Evolutionary conservation across 2,113 vertebrate species (phyloP).

Genomic region (Aix galericulata): DNA sequence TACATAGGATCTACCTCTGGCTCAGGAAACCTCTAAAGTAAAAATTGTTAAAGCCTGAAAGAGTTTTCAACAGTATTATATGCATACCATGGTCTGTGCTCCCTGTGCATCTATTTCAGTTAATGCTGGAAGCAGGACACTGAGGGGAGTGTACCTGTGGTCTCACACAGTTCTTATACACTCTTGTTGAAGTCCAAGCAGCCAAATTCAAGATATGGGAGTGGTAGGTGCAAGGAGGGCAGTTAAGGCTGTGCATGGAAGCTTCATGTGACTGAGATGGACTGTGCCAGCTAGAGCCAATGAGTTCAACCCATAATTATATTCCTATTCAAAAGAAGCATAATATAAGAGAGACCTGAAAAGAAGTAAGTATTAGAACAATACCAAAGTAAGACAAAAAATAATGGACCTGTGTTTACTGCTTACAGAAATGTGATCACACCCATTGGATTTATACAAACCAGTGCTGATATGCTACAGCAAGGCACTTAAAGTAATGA

Average conservation of each 20-base stretch:
- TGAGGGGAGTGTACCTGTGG: too few relatives aligned
- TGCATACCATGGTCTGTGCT: not conserved
- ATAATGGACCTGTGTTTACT: not conserved
- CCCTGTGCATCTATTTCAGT: not conserved
- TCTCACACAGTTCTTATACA: not conserved
- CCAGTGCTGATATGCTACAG: not conserved
- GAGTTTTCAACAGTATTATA: not conserved
- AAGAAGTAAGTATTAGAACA: not conserved
- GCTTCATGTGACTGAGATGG: not conserved
- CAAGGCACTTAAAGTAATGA: not conserved
- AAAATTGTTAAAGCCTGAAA: not conserved
- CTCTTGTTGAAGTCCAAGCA: not conserved
- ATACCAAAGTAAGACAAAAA: not conserved
- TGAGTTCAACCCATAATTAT: not conserved
- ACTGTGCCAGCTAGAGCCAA: not conserved
- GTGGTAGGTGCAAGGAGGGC: too few relatives aligned
- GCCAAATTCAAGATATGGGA: not conserved
- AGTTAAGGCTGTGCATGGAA: rapidly evolving
- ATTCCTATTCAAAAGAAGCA: not conserved
- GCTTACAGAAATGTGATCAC: not conserved
- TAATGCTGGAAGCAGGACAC: not conserved
- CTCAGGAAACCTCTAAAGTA: not conserved
- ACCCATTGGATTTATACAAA: not conserved
- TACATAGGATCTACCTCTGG: not conserved
- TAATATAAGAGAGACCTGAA: not conserved